These are phyloP conservation scores for Terrapene triunguis DNA, from an alignment of 2,113 vertebrate species.

Conservation along the genomic window DNA sequence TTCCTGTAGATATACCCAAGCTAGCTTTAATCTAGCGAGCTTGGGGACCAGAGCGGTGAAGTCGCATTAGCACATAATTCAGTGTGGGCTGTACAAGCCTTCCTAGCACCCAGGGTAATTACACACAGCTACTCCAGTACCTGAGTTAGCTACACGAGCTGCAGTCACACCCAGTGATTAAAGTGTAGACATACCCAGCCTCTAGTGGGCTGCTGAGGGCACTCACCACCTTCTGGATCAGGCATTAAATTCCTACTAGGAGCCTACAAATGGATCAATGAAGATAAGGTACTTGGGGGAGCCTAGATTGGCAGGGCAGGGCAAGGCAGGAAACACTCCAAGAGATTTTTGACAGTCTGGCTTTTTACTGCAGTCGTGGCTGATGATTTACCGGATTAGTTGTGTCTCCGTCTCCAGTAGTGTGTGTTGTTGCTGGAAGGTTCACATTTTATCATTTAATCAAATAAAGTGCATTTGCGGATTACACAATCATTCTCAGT, in stretches of 20 bases:
- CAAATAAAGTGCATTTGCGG: constrained; percentile 74
- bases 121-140: not conserved
- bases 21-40: not conserved
- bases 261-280: not conserved
- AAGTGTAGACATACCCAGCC: not conserved
- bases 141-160: not conserved
- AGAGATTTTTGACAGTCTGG: not conserved
- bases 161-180: not conserved
- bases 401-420: rapidly evolving
- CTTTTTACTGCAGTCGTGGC: not conserved
- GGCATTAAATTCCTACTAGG: not conserved
- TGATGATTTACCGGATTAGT: not conserved
- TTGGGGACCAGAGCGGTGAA: not conserved
- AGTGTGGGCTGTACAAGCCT: not conserved
- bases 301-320: not conserved
- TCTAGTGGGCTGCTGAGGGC: too few relatives aligned
- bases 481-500: constrained; percentile 58
- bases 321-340: not conserved
- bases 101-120: not conserved
- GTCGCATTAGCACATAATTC: not conserved
- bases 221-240: too few relatives aligned
- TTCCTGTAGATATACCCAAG: not conserved
- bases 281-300: too few relatives aligned
- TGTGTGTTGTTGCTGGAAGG: constrained; percentile 12
- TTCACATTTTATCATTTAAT: constrained; percentile 73